These are phyloP conservation scores for Valencia hispanica DNA, from an alignment of 2,797 vertebrate species.

Conservation along the genomic window DNA sequence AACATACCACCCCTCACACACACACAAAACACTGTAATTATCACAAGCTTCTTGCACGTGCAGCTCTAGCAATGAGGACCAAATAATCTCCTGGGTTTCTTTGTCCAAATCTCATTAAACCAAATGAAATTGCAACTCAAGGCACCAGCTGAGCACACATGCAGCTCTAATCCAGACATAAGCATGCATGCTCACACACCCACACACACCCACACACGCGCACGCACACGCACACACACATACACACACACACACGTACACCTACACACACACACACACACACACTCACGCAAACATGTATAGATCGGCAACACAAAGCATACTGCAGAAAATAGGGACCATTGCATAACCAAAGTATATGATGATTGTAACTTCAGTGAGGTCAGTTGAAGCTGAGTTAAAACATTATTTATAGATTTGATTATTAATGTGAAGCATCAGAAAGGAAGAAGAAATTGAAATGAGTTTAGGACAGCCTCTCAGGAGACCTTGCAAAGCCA, in stretches of 20 bases:
- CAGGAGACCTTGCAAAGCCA: conserved; percentile 64
- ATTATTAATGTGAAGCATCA: conserved; percentile 54
- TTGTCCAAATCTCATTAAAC: conserved; percentile 84
- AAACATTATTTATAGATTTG: conserved; percentile 45
- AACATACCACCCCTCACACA: conserved; percentile 18
- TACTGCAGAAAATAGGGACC: conserved; percentile 26
- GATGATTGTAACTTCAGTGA: conserved; percentile 24
- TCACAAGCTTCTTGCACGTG: conserved; percentile 61
- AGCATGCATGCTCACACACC: conserved; percentile 41
- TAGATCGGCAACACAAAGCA: conserved; percentile 24
- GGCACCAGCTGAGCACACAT: conserved; percentile 80
- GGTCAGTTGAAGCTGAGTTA: conserved; percentile 45
- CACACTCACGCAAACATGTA: conserved; percentile 38
- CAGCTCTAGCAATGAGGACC: conserved; percentile 60
- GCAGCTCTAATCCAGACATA: conserved; percentile 63
- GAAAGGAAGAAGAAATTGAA: conserved; percentile 58
- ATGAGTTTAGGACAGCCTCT: conserved; percentile 69
- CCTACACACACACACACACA: neutral
- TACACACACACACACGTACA: conserved; percentile 10
- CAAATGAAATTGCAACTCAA: conserved; percentile 79
- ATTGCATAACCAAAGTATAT: conserved; percentile 4
- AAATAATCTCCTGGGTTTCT: conserved; percentile 70
- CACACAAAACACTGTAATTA: conserved; percentile 64
- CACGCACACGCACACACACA: conserved; percentile 35
- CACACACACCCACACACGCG: conserved; percentile 29